Conservation (phyloP, 2,888 invertebrate genomes). For the Archips crataeganus region DNA sequence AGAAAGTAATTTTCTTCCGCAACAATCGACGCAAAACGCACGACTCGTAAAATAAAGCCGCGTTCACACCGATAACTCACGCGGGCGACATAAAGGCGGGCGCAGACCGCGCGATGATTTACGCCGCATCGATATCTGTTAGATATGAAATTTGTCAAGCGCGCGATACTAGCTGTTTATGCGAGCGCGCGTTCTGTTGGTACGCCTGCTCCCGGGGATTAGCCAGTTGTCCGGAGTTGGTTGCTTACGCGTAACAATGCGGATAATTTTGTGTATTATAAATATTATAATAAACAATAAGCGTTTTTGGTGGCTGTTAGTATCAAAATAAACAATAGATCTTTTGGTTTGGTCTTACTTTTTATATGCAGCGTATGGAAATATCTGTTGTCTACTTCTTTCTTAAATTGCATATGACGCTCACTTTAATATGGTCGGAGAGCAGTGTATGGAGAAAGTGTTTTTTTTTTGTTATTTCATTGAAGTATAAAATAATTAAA, state of each 20-base stretch:
- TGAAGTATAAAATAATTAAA: no score
- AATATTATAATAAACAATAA: no score
- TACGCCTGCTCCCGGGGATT: slow-evolving; percentile 42
- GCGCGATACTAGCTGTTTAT: slow-evolving; percentile 72
- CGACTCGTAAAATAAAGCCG: slow-evolving; percentile 59
- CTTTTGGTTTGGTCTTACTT: no score
- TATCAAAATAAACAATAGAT: no score
- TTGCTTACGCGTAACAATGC: slow-evolving; percentile 9
- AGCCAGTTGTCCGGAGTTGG: slow-evolving; percentile 34
- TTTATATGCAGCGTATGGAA: no score
- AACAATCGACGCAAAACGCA: slow-evolving; percentile 50
- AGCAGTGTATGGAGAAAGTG: no score
- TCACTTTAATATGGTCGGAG: no score
- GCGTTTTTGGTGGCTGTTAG: no score
- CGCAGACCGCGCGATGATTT: slow-evolving; percentile 67
- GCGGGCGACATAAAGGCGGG: slow-evolving; percentile 60
- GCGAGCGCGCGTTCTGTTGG: slow-evolving; percentile 58
- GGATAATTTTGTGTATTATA: not conserved
- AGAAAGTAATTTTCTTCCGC: not conserved
- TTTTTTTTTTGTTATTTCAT: no score
- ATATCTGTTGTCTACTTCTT: no score
- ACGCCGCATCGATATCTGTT: slow-evolving; percentile 77
- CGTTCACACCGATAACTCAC: slow-evolving; percentile 64
- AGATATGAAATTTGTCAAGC: slow-evolving; percentile 82
- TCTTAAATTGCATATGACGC: no score